Evolutionary conservation across 1,140 invertebrate genomes (phyloP), one percentile per base, ranked within the genome.

Genomic region (Diorhabda carinulata): DNA sequence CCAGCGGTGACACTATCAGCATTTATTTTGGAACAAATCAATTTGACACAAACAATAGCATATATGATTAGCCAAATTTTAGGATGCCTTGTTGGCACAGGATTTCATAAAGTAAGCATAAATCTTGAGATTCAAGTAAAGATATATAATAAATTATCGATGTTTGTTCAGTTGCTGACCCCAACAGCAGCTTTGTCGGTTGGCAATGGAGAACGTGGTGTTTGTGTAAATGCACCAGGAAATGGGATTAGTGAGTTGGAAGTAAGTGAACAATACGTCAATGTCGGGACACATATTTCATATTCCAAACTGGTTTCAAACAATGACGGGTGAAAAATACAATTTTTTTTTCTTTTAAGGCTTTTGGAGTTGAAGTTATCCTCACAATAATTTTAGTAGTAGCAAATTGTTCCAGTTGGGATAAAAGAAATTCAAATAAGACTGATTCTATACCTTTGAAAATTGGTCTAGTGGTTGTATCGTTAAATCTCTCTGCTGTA

Each of bases 1-100:
- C 93, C 93, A 0, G 87, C 89, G 0, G 87, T 94, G 1, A 90
- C 91, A 1, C 71, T 88, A 2, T 87, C 88, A 3, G 86, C 93
- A 3, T 79, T 92, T 10, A 83, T 90, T 42, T 81, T 89, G n/a
- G 86, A 89, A 0, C 81, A 87, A 64, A 85, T 87, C 44, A 86
- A 88, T 4, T 72, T 93, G 5, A 80, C 84, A 4, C 83, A 90
- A 72, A 87, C 87, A 2, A 76, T 90, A 2, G 79, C 91, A 9
- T 95, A 95, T 77, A 78, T 91, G 3, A 74, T 88, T 10, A 84
- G 86, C 57, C 92, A 96, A 82, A 82, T 87, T 70, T 60, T 89
- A 3, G 95, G 94, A 5, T 88, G 87, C 0, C 80, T 87, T 9
- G 68, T 85, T 45, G 92, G 91, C 4, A 90, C 87, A 70, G 88